Evolutionary conservation across 2,888 invertebrate species (phyloP).

Genomic region (Blastobasis adustella): DNA sequence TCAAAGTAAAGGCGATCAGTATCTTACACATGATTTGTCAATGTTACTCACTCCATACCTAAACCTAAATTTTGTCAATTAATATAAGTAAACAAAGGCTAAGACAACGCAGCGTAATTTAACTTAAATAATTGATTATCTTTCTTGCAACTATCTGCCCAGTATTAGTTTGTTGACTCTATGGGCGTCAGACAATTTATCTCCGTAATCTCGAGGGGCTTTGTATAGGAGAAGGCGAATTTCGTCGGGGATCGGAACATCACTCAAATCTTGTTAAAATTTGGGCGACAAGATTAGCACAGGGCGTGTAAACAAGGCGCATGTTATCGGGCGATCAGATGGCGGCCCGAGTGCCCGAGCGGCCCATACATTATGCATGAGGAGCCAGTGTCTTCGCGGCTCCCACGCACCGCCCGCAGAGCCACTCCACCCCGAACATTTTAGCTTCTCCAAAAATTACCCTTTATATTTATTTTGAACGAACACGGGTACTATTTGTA

Average conservation of each 20-base stretch:
- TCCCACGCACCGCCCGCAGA: constrained; percentile 1
- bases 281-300: constrained; percentile 54
- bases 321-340: constrained; percentile 57
- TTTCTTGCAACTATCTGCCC: constrained; percentile 3
- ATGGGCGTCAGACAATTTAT: constrained; percentile 25
- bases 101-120: neutral
- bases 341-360: constrained; percentile 25
- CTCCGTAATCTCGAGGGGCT: constrained; percentile 31
- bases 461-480: too few species aligned
- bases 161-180: constrained; percentile 12
- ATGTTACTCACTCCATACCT: too few species aligned
- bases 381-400: constrained; percentile 32
- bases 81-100: neutral
- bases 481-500: too few species aligned
- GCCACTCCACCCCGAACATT: too few species aligned
- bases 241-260: constrained; percentile 32
- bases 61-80: too few species aligned
- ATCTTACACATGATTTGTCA: too few species aligned
- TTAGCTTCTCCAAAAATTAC: too few species aligned
- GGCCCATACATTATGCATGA: constrained; percentile 60
- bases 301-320: constrained; percentile 57
- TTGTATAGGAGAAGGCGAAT: constrained; percentile 25
- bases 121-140: neutral
- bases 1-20: too few species aligned
- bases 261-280: constrained; percentile 62